phyloP scores from a whole-genome alignment of 2,797 vertebrate species.

The Nannoperca obscura region DNA sequence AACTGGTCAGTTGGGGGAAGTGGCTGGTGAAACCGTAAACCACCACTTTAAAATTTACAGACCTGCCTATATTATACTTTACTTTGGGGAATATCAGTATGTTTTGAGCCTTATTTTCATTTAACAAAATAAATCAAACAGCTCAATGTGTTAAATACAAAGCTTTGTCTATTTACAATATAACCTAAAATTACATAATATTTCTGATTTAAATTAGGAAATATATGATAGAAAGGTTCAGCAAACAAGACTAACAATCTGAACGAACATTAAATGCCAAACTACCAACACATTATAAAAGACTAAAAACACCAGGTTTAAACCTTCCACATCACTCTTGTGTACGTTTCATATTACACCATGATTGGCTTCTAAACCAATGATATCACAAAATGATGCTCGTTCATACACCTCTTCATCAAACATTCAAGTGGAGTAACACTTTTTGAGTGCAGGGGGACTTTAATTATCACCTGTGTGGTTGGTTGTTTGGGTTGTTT shows the following conservation, averaged over 20 bases:
- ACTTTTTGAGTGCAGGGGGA: neutral
- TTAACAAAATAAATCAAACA: neutral
- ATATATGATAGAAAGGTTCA: neutral
- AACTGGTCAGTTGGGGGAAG: neutral
- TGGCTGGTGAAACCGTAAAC: neutral
- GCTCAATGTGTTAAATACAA: neutral
- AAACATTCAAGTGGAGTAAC: neutral
- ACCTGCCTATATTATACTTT: neutral
- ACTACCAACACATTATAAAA: neutral
- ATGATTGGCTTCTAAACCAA: neutral
- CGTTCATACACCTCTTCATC: neutral
- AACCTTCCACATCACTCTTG: neutral
- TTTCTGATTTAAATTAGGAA: no score
- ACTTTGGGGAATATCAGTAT: neutral
- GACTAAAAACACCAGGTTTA: no score
- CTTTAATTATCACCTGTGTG: neutral
- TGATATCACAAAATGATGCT: neutral
- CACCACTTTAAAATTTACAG: neutral
- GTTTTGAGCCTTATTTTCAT: neutral
- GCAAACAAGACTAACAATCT: neutral
- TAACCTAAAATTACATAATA: neutral
- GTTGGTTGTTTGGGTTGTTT: constrained; percentile 27
- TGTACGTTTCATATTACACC: neutral
- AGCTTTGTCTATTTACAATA: neutral
- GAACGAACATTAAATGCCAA: neutral